phyloP scores from a whole-genome alignment of 2,888 invertebrate genomes.

The Metacarcinus magister region DNA sequence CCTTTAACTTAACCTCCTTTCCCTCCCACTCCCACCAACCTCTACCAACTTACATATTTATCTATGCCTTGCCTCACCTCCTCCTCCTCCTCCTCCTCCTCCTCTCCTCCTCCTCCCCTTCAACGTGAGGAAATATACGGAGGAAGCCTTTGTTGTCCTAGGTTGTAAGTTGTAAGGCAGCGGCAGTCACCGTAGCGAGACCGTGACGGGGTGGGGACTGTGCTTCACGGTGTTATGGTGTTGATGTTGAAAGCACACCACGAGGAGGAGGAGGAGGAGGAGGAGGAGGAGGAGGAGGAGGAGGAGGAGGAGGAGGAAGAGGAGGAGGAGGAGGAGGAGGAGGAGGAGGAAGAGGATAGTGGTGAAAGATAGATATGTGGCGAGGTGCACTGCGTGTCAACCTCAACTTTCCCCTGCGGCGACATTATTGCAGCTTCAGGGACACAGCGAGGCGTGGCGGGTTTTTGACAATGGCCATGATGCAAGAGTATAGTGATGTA shows the following conservation, averaged over 20 bases:
- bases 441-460: constrained; percentile 26
- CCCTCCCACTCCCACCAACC: background rate
- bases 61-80: too few relatives aligned
- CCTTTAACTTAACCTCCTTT: background rate
- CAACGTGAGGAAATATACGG: background rate
- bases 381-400: background rate
- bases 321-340: background rate
- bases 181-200: background rate
- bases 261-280: background rate
- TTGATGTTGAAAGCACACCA: background rate
- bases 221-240: too few relatives aligned
- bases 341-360: background rate
- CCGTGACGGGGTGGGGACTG: background rate
- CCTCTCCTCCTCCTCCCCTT: background rate
- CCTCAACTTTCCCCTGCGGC: background rate
- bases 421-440: background rate
- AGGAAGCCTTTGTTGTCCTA: background rate
- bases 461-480: background rate
- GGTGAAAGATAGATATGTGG: background rate
- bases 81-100: background rate
- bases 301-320: constrained; percentile 9
- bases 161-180: background rate
- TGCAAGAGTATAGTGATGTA: background rate
- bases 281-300: background rate
- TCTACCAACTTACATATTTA: too few relatives aligned